These are phyloP conservation scores for Lasaia peninsularis DNA, from an alignment of 1,140 invertebrate genomes.

Conservation along the genomic window DNA sequence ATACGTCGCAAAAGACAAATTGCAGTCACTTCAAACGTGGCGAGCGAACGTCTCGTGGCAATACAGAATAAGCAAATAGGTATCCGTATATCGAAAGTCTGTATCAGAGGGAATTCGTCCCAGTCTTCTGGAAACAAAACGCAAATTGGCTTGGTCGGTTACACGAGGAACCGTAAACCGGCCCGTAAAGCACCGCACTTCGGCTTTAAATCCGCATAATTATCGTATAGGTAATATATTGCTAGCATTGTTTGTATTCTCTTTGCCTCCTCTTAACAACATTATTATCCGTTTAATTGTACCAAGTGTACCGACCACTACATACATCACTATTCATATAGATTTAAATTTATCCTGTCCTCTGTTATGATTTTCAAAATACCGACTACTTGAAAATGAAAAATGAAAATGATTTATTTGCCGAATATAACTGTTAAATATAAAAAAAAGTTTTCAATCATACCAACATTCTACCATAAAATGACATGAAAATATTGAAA, in stretches of 20 bases:
- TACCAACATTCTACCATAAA: no score
- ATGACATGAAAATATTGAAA: no score
- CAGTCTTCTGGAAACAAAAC: constrained; percentile 48
- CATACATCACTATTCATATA: neutral
- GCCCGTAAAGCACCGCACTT: constrained; percentile 60
- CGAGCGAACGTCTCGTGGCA: constrained; percentile 42
- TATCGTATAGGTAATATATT: constrained; percentile 73
- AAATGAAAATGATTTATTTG: no score
- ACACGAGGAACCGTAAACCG: constrained; percentile 60
- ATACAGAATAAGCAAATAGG: constrained; percentile 55
- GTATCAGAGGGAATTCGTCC: constrained; percentile 35
- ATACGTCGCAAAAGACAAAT: constrained; percentile 66
- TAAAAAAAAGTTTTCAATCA: no score
- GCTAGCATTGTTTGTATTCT: constrained; percentile 49
- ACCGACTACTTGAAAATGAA: neutral
- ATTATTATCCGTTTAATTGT: constrained; percentile 37
- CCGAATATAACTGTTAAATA: no score
- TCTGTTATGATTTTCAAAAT: neutral
- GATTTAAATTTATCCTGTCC: neutral
- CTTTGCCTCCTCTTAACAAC: constrained; percentile 37
- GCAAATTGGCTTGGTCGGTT: constrained; percentile 48
- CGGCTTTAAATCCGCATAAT: constrained; percentile 72
- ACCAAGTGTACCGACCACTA: constrained; percentile 1
- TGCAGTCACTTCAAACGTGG: constrained; percentile 66
- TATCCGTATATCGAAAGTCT: constrained; percentile 31